phyloP scores from a whole-genome alignment of 1,140 invertebrate genomes.

The Periplaneta americana region DNA sequence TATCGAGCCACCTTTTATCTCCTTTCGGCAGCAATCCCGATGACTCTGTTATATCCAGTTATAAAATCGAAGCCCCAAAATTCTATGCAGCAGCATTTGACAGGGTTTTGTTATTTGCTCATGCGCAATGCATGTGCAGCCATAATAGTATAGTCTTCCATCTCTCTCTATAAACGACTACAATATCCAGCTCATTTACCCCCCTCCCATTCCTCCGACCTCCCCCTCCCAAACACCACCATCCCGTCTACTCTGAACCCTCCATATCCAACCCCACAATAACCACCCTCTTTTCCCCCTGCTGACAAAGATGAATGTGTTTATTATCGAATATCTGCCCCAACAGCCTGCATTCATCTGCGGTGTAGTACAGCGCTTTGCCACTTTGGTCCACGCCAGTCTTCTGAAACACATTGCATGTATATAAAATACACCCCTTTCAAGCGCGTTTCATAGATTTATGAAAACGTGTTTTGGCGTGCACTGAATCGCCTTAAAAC shows the following conservation, averaged over 20 bases:
- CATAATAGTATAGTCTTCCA: background rate
- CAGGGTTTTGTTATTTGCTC: background rate
- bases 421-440: background rate
- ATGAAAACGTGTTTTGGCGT: background rate
- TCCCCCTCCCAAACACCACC: too few species aligned
- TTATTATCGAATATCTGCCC: background rate
- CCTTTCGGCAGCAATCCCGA: background rate
- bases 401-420: background rate
- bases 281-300: background rate
- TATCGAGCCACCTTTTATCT: background rate
- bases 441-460: too few species aligned
- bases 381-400: background rate
- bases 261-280: too few species aligned
- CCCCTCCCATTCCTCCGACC: background rate
- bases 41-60: too few species aligned
- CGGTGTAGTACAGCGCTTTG: background rate
- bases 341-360: background rate
- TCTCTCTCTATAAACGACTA: background rate
- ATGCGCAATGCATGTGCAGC: background rate
- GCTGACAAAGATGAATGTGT: background rate
- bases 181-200: background rate
- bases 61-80: background rate
- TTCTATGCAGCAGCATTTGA: background rate
- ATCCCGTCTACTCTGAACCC: too few species aligned
- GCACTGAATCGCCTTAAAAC: too few species aligned